phyloP scores from a whole-genome alignment of 2,888 invertebrate species.

The Geotrupes spiniger region DNA sequence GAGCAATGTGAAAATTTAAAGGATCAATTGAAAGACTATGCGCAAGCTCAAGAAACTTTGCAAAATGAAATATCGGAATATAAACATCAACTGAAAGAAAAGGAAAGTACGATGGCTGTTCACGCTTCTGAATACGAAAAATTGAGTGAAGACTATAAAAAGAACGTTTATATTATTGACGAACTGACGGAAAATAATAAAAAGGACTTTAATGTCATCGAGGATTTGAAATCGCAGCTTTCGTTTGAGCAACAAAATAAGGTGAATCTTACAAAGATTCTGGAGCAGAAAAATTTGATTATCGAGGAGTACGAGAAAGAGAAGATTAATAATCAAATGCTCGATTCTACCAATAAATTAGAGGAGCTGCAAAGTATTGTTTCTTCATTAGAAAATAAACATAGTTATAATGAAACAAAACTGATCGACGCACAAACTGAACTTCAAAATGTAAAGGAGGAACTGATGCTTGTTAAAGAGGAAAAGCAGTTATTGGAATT shows the following conservation, averaged over 20 bases:
- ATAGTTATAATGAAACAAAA: no score
- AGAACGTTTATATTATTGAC: constrained; percentile 17
- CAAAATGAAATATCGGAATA: constrained; percentile 30
- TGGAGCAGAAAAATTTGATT: neutral
- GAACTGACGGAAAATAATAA: constrained; percentile 13
- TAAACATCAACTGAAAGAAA: constrained; percentile 27
- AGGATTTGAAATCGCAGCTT: neutral
- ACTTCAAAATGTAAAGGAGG: constrained; percentile 12
- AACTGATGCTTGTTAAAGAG: neutral
- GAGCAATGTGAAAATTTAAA: constrained; percentile 47
- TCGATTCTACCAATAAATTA: neutral
- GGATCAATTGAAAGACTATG: constrained; percentile 44
- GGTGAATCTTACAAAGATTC: neutral
- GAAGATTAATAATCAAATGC: neutral
- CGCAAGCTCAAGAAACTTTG: constrained; percentile 29
- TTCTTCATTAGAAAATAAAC: neutral
- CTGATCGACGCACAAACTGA: neutral
- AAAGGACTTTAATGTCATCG: constrained; percentile 13
- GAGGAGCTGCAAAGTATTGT: neutral
- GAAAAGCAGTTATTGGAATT: constrained; percentile 43
- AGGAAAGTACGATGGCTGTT: constrained; percentile 18
- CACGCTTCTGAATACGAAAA: constrained; percentile 20
- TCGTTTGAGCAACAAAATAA: no score
- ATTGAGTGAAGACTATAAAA: constrained; percentile 24
- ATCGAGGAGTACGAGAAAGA: neutral